phyloP scores from a whole-genome alignment of 2,113 vertebrate genomes.

The Varanus salvator region DNA sequence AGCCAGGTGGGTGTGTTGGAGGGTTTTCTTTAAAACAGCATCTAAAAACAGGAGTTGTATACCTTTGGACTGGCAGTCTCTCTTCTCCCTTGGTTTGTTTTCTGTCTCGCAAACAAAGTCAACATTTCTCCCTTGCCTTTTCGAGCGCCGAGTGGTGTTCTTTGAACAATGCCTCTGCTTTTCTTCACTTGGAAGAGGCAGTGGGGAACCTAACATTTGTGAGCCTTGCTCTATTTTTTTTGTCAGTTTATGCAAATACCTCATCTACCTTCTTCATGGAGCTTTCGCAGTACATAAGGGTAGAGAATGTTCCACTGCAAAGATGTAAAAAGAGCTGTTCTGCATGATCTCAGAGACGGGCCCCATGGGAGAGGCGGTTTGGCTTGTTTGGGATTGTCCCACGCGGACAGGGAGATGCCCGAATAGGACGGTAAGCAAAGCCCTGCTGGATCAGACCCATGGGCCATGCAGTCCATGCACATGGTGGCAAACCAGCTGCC shows the following conservation, averaged over 20 bases:
- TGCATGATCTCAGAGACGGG: not conserved
- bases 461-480: no score
- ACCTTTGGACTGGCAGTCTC: no score
- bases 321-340: not conserved
- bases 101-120: not conserved
- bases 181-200: not conserved
- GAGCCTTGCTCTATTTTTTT: not conserved
- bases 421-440: not conserved
- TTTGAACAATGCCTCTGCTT: not conserved
- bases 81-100: not conserved
- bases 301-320: not conserved
- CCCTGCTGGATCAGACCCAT: no score
- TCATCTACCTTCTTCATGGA: not conserved
- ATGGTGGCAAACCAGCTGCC: no score
- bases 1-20: not conserved
- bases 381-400: not conserved
- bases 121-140: not conserved
- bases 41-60: not conserved
- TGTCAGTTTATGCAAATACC: not conserved
- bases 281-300: not conserved
- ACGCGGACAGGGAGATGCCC: not conserved
- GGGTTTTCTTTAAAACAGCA: fast-evolving
- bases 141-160: not conserved
- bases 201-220: not conserved
- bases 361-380: not conserved